Conservation (phyloP, 2,888 invertebrate species). For the Leistus spinibarbis region DNA sequence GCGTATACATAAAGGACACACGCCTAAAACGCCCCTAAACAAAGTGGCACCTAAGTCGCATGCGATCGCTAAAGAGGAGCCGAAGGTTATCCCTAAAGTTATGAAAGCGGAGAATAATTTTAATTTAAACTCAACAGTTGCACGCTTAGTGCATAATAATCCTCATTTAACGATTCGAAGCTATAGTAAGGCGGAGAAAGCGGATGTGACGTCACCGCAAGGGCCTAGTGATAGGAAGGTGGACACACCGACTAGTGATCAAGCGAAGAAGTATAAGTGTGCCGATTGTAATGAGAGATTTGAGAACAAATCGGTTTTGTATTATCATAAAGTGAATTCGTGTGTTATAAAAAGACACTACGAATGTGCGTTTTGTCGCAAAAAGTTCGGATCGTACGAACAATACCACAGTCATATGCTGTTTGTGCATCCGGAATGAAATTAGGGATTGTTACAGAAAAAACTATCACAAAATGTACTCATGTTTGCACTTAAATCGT, state of each 20-base stretch:
- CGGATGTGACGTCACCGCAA: not conserved
- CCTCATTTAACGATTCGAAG: slow-evolving; percentile 55
- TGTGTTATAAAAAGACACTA: slow-evolving; percentile 55
- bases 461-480: not conserved
- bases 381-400: slow-evolving; percentile 56
- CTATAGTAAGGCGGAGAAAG: slow-evolving; percentile 37
- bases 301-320: slow-evolving; percentile 56
- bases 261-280: slow-evolving; percentile 52
- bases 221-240: not conserved
- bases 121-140: slow-evolving; percentile 49
- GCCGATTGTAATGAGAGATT: slow-evolving; percentile 56
- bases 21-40: slow-evolving; percentile 11
- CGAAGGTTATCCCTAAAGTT: not conserved
- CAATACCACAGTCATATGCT: slow-evolving; percentile 59
- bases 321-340: slow-evolving; percentile 58
- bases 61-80: slow-evolving; percentile 2
- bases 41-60: slow-evolving; percentile 17
- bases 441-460: not conserved
- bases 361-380: slow-evolving; percentile 58
- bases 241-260: not conserved
- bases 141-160: slow-evolving; percentile 55
- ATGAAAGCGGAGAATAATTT: not conserved
- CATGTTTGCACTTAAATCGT: too few relatives aligned
- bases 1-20: slow-evolving; percentile 54
- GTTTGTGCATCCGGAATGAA: slow-evolving; percentile 57